These are phyloP conservation scores for Alectura lathami DNA, from an alignment of 2,113 vertebrate genomes.

Conservation along the genomic window DNA sequence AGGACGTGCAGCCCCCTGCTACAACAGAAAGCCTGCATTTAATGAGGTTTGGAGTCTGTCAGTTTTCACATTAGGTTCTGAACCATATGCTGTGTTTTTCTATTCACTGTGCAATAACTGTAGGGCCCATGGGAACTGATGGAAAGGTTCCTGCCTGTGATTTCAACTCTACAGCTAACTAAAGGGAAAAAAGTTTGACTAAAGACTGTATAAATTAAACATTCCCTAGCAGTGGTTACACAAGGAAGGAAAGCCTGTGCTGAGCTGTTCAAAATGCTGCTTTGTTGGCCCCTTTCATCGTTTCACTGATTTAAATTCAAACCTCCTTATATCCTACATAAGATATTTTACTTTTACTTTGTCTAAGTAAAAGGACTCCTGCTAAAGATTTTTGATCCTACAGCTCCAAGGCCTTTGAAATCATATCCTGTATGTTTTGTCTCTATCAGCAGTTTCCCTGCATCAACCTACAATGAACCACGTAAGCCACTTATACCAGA, in stretches of 20 bases:
- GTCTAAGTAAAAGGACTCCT: constrained; percentile 21
- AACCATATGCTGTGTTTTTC: rapidly evolving
- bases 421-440: constrained; percentile 13
- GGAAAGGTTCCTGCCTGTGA: neutral
- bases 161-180: neutral
- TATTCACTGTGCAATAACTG: neutral
- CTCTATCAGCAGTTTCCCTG: constrained; percentile 12
- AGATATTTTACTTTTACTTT: constrained; percentile 32
- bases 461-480: neutral
- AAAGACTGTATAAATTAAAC: constrained; percentile 27
- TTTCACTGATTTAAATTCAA: constrained; percentile 32
- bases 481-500: constrained; percentile 23
- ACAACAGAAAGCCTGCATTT: neutral
- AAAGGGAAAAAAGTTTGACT: neutral
- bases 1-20: neutral
- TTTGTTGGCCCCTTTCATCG: neutral
- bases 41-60: neutral
- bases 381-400: constrained; percentile 15
- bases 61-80: neutral
- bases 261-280: neutral
- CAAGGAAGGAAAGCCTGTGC: neutral
- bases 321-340: neutral
- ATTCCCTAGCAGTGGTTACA: neutral
- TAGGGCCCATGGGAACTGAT: neutral
- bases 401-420: constrained; percentile 49